Conservation (phyloP, 2,113 vertebrate species). For the Rattus norvegicus region GRCr8 NC_086028.1:90225001-90225500, state of each 20-base stretch:
- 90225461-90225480: neutral
- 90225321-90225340: neutral
- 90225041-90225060: constrained; percentile 42
- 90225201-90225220: neutral
- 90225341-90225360: neutral
- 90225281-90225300: neutral
- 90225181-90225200: neutral
- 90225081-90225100: constrained; percentile 61
- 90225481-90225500: neutral
- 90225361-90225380: neutral
- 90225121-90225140: neutral
- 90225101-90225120: neutral
- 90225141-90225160: neutral
- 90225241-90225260: neutral
- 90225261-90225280: neutral
- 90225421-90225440: neutral
- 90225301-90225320: neutral
- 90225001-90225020: constrained; percentile 34
- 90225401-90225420: neutral
- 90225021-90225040: constrained; percentile 52
- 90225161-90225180: neutral
- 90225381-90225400: neutral
- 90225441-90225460: neutral
- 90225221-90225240: neutral
- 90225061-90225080: constrained; percentile 35